Conservation (phyloP, 2,113 vertebrate species). For the Myotis yumanensis region DNA sequence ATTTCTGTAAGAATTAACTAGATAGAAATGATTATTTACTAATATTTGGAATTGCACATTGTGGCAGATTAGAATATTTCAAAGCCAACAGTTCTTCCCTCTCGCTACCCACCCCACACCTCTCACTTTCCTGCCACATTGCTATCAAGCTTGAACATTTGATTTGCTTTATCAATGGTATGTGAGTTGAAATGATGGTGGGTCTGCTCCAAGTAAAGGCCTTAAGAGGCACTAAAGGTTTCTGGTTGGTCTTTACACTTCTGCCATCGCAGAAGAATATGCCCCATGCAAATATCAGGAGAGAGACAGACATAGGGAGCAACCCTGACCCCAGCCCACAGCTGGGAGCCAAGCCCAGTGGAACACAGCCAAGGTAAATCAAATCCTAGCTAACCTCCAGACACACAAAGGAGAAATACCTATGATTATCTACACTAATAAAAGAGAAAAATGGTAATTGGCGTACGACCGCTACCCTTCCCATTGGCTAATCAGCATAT, state of each 20-base stretch:
- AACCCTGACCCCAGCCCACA: not conserved
- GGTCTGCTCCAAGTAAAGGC: not conserved
- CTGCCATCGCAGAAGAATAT: not conserved
- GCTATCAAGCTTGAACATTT: not conserved
- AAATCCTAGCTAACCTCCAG: not conserved
- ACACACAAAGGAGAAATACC: not conserved
- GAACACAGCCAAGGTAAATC: not conserved
- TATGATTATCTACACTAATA: too few species aligned
- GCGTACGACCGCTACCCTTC: too few species aligned
- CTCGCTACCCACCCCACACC: not conserved
- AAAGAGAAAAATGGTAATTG: too few species aligned
- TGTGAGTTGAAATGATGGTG: not conserved
- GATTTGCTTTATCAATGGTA: not conserved
- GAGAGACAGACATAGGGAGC: not conserved
- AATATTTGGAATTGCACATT: not conserved
- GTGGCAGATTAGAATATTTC: not conserved
- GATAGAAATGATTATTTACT: not conserved
- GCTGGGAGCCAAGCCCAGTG: not conserved
- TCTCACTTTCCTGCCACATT: not conserved
- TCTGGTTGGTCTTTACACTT: not conserved
- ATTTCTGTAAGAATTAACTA: conserved; percentile 36
- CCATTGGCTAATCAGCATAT: too few species aligned
- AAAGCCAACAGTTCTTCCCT: not conserved
- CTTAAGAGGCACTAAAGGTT: not conserved
- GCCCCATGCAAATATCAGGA: not conserved